Evolutionary conservation across 2,113 vertebrate species (phyloP), one percentile per base, ranked within the genome.

Genomic region (Motacilla tschutschensis): DNA sequence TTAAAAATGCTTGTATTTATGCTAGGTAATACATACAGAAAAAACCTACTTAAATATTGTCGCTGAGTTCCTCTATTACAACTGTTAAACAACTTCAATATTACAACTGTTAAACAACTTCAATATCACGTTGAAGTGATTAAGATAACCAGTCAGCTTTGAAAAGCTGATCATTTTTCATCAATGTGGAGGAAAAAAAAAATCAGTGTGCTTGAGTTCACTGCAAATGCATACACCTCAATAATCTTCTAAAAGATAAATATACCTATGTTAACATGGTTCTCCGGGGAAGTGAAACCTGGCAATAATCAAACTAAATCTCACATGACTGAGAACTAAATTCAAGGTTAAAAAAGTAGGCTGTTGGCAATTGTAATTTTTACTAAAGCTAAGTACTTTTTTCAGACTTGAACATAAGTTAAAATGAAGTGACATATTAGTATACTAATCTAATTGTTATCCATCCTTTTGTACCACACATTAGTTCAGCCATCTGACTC

Each of bases 401-500:
- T 83, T 65, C 58, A 58, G 83, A 85, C 65, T 48, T 80, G 25
- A 89, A 71, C 65, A 1, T 41, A 70, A 70, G 22, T 87, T 83
- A 64, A 89, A 79, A 66, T 63, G 62, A 91, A 91, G 79, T 67
- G 65, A 91, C 43, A 64, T 72, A 78, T 69, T 80, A 80, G 60
- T 31, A 80, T 67, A 71, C 73, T 92, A 95, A 95, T 93, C 91
- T 93, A 91, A 60, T 14, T 43, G 44, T 83, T 80, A 92, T 83
- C 83, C 89, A 91, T 64, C 24, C 87, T 83, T 95, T 95, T 94
- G 93, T 95, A 63, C 6, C 4, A 2, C 1, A 26, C 85, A 93
- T 94, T 92, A 94, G 89, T 85, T 91, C 73, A 91, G 89, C 65
- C 53, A 74, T 26, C 89, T 93, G 94, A 95, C 87, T 92, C 87